Conservation (phyloP, 2,113 vertebrate genomes). For the Chascanopsetta lugubris region DNA sequence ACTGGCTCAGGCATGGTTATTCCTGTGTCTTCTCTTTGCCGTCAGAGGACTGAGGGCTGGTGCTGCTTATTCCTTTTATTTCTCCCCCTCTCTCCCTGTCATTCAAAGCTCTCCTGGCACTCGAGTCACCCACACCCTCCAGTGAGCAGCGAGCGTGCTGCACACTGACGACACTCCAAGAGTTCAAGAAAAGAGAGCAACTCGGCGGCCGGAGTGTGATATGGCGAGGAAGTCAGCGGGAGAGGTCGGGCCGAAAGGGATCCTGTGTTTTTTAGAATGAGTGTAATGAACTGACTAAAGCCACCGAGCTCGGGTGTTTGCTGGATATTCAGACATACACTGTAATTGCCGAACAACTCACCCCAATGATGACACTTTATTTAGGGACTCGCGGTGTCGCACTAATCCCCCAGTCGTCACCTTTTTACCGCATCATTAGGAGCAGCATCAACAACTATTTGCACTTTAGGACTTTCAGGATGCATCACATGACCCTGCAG, state of each 20-base stretch:
- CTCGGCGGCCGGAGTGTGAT: constrained; percentile 25
- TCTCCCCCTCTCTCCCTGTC: constrained; percentile 62
- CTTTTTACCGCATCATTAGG: constrained; percentile 1
- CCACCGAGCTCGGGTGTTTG: constrained; percentile 23
- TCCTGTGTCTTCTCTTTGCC: constrained; percentile 67
- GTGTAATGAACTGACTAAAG: constrained; percentile 46
- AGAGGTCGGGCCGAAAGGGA: constrained; percentile 33
- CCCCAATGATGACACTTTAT: constrained; percentile 25
- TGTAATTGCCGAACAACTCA: constrained; percentile 24
- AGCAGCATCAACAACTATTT: constrained; percentile 33
- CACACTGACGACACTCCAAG: constrained; percentile 58
- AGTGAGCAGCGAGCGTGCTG: constrained; percentile 48
- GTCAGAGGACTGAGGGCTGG: constrained; percentile 61
- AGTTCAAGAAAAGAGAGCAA: constrained; percentile 55
- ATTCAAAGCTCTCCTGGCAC: constrained; percentile 77
- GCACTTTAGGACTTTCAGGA: not conserved
- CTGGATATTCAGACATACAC: constrained; percentile 14
- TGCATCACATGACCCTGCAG: not conserved
- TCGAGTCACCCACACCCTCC: constrained; percentile 70
- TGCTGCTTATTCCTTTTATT: constrained; percentile 75
- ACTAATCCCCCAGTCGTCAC: constrained; percentile 32
- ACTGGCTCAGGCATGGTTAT: constrained; percentile 76
- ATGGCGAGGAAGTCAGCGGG: constrained; percentile 36
- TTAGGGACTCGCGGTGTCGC: not conserved
- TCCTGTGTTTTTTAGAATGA: constrained; percentile 21